Evolutionary conservation across 53 echinoderm and acorn worm genomes (phyloP), one percentile per base, ranked within the genome.

Genomic region (Zoroaster sp.): DNA sequence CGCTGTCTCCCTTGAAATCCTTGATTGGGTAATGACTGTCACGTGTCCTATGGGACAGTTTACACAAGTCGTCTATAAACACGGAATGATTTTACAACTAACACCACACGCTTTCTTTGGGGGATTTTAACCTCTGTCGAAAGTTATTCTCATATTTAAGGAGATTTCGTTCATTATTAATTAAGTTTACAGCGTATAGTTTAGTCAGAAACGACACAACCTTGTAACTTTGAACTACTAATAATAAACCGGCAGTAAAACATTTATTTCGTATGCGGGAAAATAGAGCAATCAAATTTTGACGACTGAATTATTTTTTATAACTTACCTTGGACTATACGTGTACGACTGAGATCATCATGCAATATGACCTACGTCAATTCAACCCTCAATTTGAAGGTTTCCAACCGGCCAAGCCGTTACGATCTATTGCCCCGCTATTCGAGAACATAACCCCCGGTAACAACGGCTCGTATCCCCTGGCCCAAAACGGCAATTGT

Each of bases 401-500:
- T n/a, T 85, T 68, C 31, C 82, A 66, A 82, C 41, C 33, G 43
- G 82, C 25, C 67, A 42, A 33, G 35, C 32, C 82, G 33, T 82
- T 66, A 43, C 32, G 34, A 13, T 42, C 81, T 2, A 67, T 81
- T 31, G 68, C 70, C 23, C 71, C 85, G 13, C 47, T 71, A 49
- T 85, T 35, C 42, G 85, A 85, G 47, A 51, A 51, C 72, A 85
- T 85, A 46, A 85, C 85, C 30, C 67, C 41, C 45, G 68, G 77
- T 54, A 65, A 69, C 66, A 77, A 88, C 42, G 65, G 75, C 75
- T 63, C 87, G 44, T 81, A 91, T 81, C 32, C 91, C 38, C 89
- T 40, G 45, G 63, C 73, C 41, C 89, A 89, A 44, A 83, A 88
- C 51, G 94, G 94, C 54, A 94, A 93, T 93, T 96, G 88, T 70